Base-by-base conservation (phyloP, 2,888 invertebrate genomes). In the Lepetodrilus schrolli region DNA sequence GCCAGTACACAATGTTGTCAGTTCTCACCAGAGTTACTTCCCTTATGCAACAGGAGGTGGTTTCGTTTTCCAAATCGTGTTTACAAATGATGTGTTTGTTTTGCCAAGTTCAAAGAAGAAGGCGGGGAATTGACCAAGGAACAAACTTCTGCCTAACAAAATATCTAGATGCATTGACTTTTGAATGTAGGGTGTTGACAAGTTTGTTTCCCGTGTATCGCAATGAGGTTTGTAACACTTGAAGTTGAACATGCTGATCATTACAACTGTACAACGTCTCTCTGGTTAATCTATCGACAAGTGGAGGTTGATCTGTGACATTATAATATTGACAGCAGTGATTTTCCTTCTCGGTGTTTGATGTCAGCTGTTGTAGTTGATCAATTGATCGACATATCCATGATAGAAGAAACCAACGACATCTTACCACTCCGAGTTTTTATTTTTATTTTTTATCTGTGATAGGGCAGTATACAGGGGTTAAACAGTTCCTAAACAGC, bases 1-100 rank as follows among this genome's bases (percentile, higher is more conserved):
- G n/a, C n/a, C n/a, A n/a, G n/a, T n/a, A n/a, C n/a, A n/a, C n/a
- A n/a, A n/a, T n/a, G n/a, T n/a, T n/a, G n/a, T n/a, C n/a, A n/a
- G n/a, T n/a, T n/a, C n/a, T n/a, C n/a, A n/a, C n/a, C 8, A 58
- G 58, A 58, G 58, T 58, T 30, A 58, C 58, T 17, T 58, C 58
- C 58, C 58, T 58, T 58, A n/a, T n/a, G n/a, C n/a, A n/a, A n/a
- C n/a, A n/a, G n/a, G n/a, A n/a, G n/a, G n/a, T n/a, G n/a, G n/a
- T n/a, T n/a, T n/a, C n/a, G n/a, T n/a, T n/a, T n/a, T n/a, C n/a
- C n/a, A n/a, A n/a, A n/a, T n/a, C n/a, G n/a, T n/a, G n/a, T n/a
- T n/a, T n/a, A n/a, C n/a, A n/a, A n/a, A n/a, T n/a, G 17, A 58
- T 58, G 58, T 58, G 58, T 10, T 34, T 58, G 0, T 58, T 30